phyloP scores from a whole-genome alignment of 2,797 vertebrate species.

The Gallinago solitaria region DNA sequence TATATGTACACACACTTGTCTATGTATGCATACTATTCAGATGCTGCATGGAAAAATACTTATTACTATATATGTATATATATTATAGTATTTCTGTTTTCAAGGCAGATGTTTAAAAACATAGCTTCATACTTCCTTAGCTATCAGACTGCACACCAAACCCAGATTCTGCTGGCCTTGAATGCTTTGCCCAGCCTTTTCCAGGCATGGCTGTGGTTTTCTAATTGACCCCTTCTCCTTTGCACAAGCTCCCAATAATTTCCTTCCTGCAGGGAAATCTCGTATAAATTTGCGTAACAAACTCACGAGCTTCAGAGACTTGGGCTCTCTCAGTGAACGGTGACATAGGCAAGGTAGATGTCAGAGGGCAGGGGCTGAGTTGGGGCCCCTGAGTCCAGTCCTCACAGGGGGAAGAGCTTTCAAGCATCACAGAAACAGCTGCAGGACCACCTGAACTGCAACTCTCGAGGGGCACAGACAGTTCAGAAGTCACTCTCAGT shows the following conservation, averaged over 20 bases:
- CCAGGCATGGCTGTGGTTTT: neutral
- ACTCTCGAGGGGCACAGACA: neutral
- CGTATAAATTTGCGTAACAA: neutral
- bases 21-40: neutral
- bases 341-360: fast-evolving
- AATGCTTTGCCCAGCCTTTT: neutral
- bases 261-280: neutral
- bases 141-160: neutral
- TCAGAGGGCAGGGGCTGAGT: neutral
- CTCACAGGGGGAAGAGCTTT: neutral
- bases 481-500: neutral
- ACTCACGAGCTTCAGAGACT: neutral
- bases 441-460: neutral
- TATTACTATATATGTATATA: neutral
- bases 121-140: neutral
- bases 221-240: neutral
- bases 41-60: neutral
- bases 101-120: neutral
- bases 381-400: neutral
- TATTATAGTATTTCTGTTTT: neutral
- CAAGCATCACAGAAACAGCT: neutral
- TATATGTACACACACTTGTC: neutral
- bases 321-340: neutral
- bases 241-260: neutral
- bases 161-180: neutral